Evolutionary conservation across 2,888 invertebrate genomes (phyloP), one percentile per base, ranked within the genome.

Genomic region (Chrysomela aeneicollis): DNA sequence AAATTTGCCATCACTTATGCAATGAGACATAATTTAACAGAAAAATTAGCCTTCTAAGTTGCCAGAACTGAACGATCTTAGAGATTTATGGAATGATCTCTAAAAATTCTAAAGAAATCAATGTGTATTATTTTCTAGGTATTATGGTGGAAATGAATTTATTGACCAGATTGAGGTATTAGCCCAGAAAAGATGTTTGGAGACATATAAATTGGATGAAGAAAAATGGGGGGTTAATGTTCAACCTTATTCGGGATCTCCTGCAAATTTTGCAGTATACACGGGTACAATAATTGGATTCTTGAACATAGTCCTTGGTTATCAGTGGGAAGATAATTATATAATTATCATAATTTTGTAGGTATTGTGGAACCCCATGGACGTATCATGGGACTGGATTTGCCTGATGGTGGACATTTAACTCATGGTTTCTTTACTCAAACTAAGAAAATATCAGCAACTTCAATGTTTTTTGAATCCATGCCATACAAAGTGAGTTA

Each of bases 221-320:
- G 92, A 91, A 62, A 87, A 94, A 81, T 98, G 98, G 98, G 98
- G 98, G 55, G 95, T 95, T 15, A 98, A 98, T 85, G 98, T 98
- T 2, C 98, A 98, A 81, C 95, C 98, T 0, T 95, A 97, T 78
- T 98, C 97, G 61, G 91, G 91, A 0, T 95, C 95, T 8, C 98
- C 98, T 17, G 98, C 97, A 1, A 98, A 98, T 84, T 92, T 98
- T 82, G 97, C 97, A 2, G 96, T 96, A 6, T 98, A 97, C 82
- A 97, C 98, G 3, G 97, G 89, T 81, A 62, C 52, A 66, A 32
- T 19, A 10, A n/a, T 12, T 18, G 19, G 8, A 12, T 18, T 42
- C 15, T 66, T 69, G 1, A n/a, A n/a, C n/a, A n/a, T n/a, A 64
- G 64, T 22, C 67, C 65, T 17, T 53, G 32, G 12, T n/a, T n/a